A percentile compares a stretch with the other conserved stretches of the same genome.
These are phyloP conservation scores for Pterobdella sp. DNA, from an alignment of 2,888 invertebrate species.

Conservation along the genomic window DNA sequence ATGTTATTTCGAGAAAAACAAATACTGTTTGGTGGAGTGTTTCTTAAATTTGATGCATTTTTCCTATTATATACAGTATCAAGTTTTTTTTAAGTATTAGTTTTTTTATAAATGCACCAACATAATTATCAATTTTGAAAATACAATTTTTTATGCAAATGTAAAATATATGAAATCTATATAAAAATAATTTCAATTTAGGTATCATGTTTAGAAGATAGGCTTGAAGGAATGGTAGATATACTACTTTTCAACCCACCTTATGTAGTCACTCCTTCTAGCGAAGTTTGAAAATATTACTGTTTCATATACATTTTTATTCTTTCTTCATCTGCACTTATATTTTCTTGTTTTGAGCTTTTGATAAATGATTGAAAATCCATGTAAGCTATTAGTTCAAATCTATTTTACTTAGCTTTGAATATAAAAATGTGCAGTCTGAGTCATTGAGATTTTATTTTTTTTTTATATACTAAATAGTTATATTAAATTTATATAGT, in stretches of 20 bases:
- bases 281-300: constrained; percentile 59
- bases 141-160: too few species aligned
- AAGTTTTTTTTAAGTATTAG: too few species aligned
- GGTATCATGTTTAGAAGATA: constrained; percentile 18
- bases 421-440: background rate
- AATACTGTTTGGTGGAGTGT: background rate
- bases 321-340: background rate
- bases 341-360: background rate
- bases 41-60: constrained; percentile 4
- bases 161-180: too few species aligned
- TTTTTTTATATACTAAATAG: background rate
- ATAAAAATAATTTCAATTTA: too few species aligned
- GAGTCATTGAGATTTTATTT: background rate
- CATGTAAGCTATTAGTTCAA: too few species aligned
- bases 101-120: too few species aligned
- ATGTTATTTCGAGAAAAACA: too few species aligned
- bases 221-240: constrained; percentile 60
- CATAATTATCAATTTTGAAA: too few species aligned
- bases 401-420: background rate
- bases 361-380: too few species aligned
- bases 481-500: background rate
- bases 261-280: constrained; percentile 78
- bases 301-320: constrained; percentile 17
- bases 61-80: too few species aligned
- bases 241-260: constrained; percentile 92